Base-by-base conservation (phyloP, 2,797 vertebrate species). In the Cirrhinus mrigala region DNA sequence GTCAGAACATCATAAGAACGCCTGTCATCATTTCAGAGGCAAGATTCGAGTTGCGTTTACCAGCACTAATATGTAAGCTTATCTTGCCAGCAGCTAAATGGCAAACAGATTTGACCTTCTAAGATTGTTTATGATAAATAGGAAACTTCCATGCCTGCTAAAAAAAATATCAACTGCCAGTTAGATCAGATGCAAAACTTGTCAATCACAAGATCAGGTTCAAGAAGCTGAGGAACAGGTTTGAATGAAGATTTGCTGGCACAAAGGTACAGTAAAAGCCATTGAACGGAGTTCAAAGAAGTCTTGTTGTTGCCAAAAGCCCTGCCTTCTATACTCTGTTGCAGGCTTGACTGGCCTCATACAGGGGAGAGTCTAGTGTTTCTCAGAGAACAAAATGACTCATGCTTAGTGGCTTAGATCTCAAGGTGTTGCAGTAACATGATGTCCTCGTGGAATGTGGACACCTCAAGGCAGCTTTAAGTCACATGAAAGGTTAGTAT, bases 361-460 rank as follows among this genome's bases (percentile, higher is more conserved):
- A 52, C 83, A 82, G 73, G 71, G 58, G 27, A 81, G 79, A 56
- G 79, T 79, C 83, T 88, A 64, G 16, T 88, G 80, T 88, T 85
- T 82, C 87, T 88, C 79, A 81, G 73, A 71, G 83, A 87, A 85
- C 79, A 78, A 88, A 85, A 82, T 69, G 40, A 85, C 37, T 85
- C 83, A 84, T 60, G 52, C 16, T 71, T 12, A 74, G 27, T 44
- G 22, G 62, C 56, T 82, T 27, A 85, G 46, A 66, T 68, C 75
- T 83, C 22, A 46, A 82, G 79, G 66, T 85, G 66, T 46, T 85
- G 87, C 46, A 79, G 87, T 85, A 88, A 85, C 75, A 66, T 80
- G 79, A 82, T 85, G 87, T 79, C 75, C 83, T 79, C 18, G 12
- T 79, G 80, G 84, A 88, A 85, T 88, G 84, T 88, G 84, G 75